These are phyloP conservation scores for Oncopeltus fasciatus DNA, from an alignment of 1,140 invertebrate genomes.

Conservation along the genomic window DNA sequence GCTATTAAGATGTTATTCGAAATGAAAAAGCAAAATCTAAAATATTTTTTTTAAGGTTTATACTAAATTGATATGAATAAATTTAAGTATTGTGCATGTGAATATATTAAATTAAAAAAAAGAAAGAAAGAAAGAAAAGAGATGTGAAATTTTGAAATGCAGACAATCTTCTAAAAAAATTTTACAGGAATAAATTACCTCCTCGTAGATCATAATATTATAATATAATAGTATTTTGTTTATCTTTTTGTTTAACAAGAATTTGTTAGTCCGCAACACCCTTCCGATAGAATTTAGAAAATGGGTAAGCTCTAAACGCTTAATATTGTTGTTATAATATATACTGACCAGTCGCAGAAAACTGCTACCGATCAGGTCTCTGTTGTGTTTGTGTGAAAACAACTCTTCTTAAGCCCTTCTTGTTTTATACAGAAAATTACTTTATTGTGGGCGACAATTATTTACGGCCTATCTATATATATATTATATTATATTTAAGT, in stretches of 20 bases:
- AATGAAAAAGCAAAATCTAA: not conserved
- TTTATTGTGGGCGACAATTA: not conserved
- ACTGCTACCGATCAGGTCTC: no score
- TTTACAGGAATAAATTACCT: not conserved
- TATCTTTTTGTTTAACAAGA: not conserved
- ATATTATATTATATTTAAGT: not conserved
- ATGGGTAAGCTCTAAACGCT: conserved; percentile 6
- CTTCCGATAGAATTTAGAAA: not conserved
- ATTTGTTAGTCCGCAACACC: not conserved
- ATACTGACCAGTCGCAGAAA: not conserved
- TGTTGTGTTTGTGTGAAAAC: not conserved
- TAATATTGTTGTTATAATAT: not conserved
- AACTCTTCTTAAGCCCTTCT: not conserved
- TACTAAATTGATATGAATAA: not conserved
- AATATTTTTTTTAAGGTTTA: not conserved
- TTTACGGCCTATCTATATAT: conserved; percentile 6
- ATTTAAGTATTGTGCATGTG: not conserved
- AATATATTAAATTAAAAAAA: not conserved
- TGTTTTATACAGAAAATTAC: not conserved
- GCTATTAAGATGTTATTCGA: not conserved
- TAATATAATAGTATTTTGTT: not conserved
- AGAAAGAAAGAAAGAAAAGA: not conserved
- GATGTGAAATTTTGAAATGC: not conserved
- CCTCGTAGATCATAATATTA: not conserved
- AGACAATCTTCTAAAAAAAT: not conserved